phyloP scores from a whole-genome alignment of 92 coral and sea anemone species.

The Heliopora coerulea region DNA sequence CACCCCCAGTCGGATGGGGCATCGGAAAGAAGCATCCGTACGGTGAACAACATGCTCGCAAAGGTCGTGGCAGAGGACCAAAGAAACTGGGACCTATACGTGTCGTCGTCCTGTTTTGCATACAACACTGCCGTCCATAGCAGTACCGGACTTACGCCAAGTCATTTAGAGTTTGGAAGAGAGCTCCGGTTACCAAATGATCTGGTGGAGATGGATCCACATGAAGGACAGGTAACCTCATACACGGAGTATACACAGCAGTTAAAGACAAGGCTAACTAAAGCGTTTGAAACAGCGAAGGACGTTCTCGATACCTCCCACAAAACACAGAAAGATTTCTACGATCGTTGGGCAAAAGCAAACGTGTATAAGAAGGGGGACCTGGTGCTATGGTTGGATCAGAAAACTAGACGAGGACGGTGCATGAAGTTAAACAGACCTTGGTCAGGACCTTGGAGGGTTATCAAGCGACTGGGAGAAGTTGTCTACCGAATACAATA shows the following conservation, averaged over 20 bases:
- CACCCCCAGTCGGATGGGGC: conserved; percentile 45
- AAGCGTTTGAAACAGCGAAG: conserved; percentile 31
- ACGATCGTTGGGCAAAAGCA: conserved; percentile 35
- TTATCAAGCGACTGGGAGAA: conserved; percentile 30
- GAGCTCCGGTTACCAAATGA: conserved; percentile 46
- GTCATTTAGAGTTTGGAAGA: conserved; percentile 32
- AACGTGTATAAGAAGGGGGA: conserved; percentile 30
- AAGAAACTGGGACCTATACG: conserved; percentile 32
- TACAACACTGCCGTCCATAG: conserved; percentile 45
- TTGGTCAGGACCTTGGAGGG: conserved; percentile 53
- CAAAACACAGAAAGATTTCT: conserved; percentile 37
- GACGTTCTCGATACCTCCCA: conserved; percentile 35
- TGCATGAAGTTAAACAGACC: conserved; percentile 53
- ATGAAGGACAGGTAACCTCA: too few species aligned
- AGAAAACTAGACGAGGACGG: conserved; percentile 40
- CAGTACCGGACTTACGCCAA: conserved; percentile 38
- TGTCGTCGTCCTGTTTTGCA: conserved; percentile 30
- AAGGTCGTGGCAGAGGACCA: conserved; percentile 45
- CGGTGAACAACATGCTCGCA: conserved; percentile 38
- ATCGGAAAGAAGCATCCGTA: conserved; percentile 37
- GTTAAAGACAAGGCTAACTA: conserved; percentile 20
- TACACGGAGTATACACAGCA: conserved; percentile 27
- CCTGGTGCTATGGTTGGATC: conserved; percentile 44
- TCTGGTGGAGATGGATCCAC: conserved; percentile 7
- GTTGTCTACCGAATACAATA: conserved; percentile 54